Percentiles rank a stretch among this genome's conserved stretches.
Evolutionary conservation across 2,113 vertebrate genomes (phyloP).

Genomic region (Gracilinanus agilis): DNA sequence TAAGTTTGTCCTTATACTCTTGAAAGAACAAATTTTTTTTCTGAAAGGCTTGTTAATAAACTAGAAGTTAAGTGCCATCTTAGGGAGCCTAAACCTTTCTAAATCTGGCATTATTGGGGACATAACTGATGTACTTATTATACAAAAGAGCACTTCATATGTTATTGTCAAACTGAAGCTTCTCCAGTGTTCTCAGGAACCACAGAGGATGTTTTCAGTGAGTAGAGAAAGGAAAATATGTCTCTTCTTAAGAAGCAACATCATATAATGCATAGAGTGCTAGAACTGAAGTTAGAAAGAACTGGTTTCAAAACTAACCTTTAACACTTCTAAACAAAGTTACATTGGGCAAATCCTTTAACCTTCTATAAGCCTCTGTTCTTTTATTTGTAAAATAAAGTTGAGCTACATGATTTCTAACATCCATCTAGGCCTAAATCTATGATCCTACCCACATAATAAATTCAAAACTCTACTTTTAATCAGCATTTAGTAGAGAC

Average conservation of each 20-base stretch:
- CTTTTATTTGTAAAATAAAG: neutral
- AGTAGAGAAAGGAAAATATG: neutral
- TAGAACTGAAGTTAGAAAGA: neutral
- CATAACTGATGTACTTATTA: neutral
- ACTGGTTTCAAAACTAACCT: neutral
- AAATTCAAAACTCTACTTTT: neutral
- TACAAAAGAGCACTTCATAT: neutral
- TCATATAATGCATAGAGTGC: neutral
- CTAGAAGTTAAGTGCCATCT: neutral
- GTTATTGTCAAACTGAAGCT: neutral
- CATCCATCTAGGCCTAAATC: neutral
- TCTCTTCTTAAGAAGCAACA: neutral
- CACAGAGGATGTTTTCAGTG: neutral
- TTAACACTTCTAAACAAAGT: neutral
- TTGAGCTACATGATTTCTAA: neutral
- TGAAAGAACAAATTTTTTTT: neutral
- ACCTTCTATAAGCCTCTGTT: neutral
- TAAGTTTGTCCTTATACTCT: neutral
- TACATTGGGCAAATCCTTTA: neutral
- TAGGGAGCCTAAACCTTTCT: neutral
- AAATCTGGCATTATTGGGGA: neutral
- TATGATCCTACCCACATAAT: neutral
- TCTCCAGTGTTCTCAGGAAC: neutral
- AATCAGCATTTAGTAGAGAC: neutral
- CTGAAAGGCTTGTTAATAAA: neutral